phyloP scores from a whole-genome alignment of 1,140 invertebrate genomes.

The Scaptomyza montana region DNA sequence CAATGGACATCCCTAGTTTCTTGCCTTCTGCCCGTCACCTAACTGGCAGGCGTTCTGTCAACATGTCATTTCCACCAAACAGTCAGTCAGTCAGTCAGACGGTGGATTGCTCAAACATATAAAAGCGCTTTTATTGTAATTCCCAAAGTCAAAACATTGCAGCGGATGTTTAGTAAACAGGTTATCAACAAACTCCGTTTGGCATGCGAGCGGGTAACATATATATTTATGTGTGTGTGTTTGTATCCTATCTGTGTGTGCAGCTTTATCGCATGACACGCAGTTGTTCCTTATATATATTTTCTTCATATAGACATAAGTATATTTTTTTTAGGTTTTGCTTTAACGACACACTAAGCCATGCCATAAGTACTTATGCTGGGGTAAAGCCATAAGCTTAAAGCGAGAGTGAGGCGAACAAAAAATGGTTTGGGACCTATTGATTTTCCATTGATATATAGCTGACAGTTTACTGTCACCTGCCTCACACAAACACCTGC shows the following conservation, averaged over 20 bases:
- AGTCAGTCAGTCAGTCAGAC: slow-evolving; percentile 15
- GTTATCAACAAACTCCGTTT: slow-evolving; percentile 15
- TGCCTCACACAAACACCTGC: neutral
- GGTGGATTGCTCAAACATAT: slow-evolving; percentile 69
- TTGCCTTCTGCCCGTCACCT: neutral
- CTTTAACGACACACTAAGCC: slow-evolving; percentile 47
- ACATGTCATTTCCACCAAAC: neutral
- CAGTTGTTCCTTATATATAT: slow-evolving; percentile 59
- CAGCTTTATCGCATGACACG: slow-evolving; percentile 72
- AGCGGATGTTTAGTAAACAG: slow-evolving; percentile 60
- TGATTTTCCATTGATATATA: slow-evolving; percentile 81
- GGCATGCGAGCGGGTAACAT: slow-evolving; percentile 40
- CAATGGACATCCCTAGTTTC: slow-evolving; percentile 25
- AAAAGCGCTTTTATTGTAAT: slow-evolving; percentile 80
- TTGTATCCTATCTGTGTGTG: slow-evolving; percentile 47
- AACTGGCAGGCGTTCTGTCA: slow-evolving; percentile 20
- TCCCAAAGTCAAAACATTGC: slow-evolving; percentile 73
- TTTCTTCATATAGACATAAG: too few species aligned
- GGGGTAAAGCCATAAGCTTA: neutral
- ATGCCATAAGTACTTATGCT: slow-evolving; percentile 53
- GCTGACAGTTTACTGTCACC: slow-evolving; percentile 54
- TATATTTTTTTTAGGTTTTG: slow-evolving; percentile 7
- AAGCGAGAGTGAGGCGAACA: neutral
- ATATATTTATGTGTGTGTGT: slow-evolving; percentile 36
- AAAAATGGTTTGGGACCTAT: slow-evolving; percentile 57